Conservation (phyloP, 2,797 vertebrate genomes). For the Hyperoplus lanceolatus region DNA sequence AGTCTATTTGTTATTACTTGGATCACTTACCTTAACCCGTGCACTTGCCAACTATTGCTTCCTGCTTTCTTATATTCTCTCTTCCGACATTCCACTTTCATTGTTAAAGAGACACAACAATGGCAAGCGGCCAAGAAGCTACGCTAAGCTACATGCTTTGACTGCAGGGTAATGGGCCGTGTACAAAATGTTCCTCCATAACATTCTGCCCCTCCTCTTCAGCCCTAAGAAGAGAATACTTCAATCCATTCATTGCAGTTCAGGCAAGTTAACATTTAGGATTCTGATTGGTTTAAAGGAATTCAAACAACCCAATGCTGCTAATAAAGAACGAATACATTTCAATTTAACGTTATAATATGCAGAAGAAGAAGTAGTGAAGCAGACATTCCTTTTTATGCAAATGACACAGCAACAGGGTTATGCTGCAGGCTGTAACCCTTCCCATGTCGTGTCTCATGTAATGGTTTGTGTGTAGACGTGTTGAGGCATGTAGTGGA, state of each 20-base stretch:
- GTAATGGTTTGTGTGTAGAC: constrained; percentile 46
- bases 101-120: constrained; percentile 4
- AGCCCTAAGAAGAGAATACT: background rate
- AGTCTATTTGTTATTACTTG: background rate
- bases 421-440: constrained; percentile 11
- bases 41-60: background rate
- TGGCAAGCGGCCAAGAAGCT: background rate
- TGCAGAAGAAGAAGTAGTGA: background rate
- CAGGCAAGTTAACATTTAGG: too few species aligned
- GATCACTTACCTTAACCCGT: constrained; percentile 5
- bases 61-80: background rate
- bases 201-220: background rate
- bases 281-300: background rate
- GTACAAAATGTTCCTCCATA: background rate
- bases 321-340: background rate
- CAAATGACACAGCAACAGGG: background rate
- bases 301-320: background rate
- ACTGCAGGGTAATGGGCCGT: background rate
- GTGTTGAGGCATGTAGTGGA: constrained; percentile 61
- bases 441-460: constrained; percentile 12
- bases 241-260: background rate
- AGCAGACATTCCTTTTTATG: background rate
- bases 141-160: background rate
- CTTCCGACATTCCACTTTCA: background rate
- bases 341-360: background rate